phyloP scores from a whole-genome alignment of 2,797 vertebrate genomes.

The Thripadectes ignobilis region DNA sequence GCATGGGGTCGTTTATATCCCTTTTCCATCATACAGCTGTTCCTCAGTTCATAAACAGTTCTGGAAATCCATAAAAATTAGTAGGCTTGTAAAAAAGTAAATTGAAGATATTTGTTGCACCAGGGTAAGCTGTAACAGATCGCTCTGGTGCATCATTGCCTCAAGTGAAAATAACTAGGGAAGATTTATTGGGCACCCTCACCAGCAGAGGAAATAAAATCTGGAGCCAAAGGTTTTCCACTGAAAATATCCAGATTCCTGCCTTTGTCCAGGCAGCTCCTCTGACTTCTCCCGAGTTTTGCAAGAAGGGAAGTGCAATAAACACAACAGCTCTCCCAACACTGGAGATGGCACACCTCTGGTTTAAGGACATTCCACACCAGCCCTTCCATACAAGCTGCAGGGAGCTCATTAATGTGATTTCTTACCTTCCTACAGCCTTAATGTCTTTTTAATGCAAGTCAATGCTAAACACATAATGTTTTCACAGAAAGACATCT shows the following conservation, averaged over 20 bases:
- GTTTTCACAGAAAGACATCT: background rate
- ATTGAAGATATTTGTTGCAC: background rate
- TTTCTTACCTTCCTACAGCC: background rate
- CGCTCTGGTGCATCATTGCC: background rate
- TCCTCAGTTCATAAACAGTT: background rate
- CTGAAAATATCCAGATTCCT: background rate
- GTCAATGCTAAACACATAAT: background rate
- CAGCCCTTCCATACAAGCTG: background rate
- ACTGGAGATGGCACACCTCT: background rate
- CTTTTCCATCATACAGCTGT: background rate
- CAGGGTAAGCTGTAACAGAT: background rate
- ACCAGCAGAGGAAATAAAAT: background rate
- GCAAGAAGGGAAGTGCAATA: background rate
- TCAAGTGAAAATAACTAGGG: background rate
- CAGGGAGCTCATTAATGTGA: background rate
- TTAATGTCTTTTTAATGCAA: background rate
- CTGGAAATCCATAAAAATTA: conserved; percentile 27
- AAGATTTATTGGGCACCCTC: background rate
- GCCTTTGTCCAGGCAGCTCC: background rate
- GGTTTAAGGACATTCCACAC: background rate
- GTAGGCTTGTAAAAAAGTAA: background rate
- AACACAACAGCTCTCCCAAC: background rate
- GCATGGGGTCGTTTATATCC: background rate
- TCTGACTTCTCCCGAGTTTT: background rate
- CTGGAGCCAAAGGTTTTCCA: background rate